Evolutionary conservation across 2,888 invertebrate species (phyloP), one percentile per base, ranked within the genome.

Genomic region (Drosophila koepferae): DNA sequence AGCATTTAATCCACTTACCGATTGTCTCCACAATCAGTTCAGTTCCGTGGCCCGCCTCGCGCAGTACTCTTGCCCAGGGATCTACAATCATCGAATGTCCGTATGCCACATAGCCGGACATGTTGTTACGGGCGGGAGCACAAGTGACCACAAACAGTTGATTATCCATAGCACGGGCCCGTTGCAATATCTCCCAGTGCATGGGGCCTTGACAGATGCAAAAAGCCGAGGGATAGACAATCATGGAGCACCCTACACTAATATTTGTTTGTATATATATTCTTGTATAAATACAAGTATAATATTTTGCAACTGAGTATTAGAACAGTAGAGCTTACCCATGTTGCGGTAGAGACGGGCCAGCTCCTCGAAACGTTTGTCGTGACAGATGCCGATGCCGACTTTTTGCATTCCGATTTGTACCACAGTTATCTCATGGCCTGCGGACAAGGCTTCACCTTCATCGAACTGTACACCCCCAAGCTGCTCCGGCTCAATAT

Each of bases 381-480:
- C 99, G 91, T 99, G 99, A 91, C 99, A 99, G 89, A 99, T 97
- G n/a, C 98, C 99, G 51, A 99, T 90, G 0, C 99, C 99, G 64
- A 99, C 94, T 94, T 96, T 97, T 23, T 94, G 93, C 10, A 94
- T 94, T 49, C 95, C 95, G 62, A 96, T 95, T 53, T 96, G 94
- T 90, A 99, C 97, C 0, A 95, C 95, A 0, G 96, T 96, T 58
- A 97, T 92, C n/a, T 95, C 92, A 86, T 96, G 94, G 1, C 99
- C 99, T 0, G 97, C 94, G 44, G 95, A 94, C 9, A 99, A 93
- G 0, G 95, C 95, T 59, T 97, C 96, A 0, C 98, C 98, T 92
- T 99, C 99, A 86, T 97, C 96, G 92, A 99, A 99, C 12, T 95
- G 96, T 10, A 98, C 97, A 91, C 97, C 96, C 20, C 96, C 97